A percentile compares a stretch with the other conserved stretches of the same genome.
phyloP scores from a whole-genome alignment of 2,888 invertebrate species.

The Tenthredo mesomela region DNA sequence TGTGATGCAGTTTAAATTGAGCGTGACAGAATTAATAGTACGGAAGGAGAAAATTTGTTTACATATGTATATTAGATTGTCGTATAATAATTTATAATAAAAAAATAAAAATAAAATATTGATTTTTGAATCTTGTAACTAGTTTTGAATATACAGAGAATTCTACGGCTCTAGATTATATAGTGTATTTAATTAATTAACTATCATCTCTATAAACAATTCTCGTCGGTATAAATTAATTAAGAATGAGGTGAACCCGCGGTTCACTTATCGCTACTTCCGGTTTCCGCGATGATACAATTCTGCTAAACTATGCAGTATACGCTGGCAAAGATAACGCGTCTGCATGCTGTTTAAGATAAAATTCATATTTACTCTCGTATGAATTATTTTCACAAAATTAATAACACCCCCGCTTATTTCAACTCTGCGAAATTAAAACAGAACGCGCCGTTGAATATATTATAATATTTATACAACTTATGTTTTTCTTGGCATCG shows the following conservation, averaged over 20 bases:
- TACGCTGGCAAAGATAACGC: not conserved
- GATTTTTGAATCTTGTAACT: not conserved
- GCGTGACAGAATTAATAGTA: not conserved
- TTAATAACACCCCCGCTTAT: not conserved
- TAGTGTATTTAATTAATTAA: not conserved
- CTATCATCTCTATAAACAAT: not conserved
- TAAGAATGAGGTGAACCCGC: not conserved
- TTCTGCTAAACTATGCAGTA: slow-evolving; percentile 16
- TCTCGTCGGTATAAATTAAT: not conserved
- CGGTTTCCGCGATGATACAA: slow-evolving; percentile 41
- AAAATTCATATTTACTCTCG: not conserved
- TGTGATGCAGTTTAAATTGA: not conserved
- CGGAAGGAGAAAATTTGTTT: not conserved
- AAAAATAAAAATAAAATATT: too few relatives aligned
- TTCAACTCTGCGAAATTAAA: not conserved
- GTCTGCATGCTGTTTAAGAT: not conserved
- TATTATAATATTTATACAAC: not conserved
- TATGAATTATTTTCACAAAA: not conserved
- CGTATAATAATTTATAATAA: not conserved
- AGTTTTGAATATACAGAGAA: not conserved
- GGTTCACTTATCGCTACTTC: slow-evolving; percentile 35
- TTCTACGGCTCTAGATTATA: too few relatives aligned
- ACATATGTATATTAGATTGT: not conserved
- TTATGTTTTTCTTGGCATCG: not conserved
- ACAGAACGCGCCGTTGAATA: not conserved